A percentile compares a stretch with the other conserved stretches of the same genome.
Evolutionary conservation across 1,140 invertebrate species (phyloP).

Genomic region (Polyergus mexicanus): DNA sequence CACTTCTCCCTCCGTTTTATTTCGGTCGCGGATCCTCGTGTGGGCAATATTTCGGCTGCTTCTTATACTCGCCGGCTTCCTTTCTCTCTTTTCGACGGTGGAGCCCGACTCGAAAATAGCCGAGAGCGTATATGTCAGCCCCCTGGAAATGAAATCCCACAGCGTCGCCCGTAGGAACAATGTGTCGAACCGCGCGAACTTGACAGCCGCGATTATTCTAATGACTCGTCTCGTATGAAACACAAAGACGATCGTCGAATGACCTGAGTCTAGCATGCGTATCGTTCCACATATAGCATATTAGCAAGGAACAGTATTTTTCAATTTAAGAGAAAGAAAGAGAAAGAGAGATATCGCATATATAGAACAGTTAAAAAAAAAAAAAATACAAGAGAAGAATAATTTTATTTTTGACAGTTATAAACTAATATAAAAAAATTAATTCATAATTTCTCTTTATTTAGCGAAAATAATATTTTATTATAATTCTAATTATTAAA

Average conservation of each 20-base stretch:
- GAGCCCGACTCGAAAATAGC: conserved; percentile 48
- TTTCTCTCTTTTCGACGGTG: conserved; percentile 16
- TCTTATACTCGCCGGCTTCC: conserved; percentile 19
- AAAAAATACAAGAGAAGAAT: no score
- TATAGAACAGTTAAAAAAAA: no score
- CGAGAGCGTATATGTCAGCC: conserved; percentile 8
- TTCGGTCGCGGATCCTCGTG: conserved; percentile 44
- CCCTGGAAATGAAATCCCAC: conserved; percentile 46
- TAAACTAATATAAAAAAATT: neutral
- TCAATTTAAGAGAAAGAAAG: no score
- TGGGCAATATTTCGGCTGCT: conserved; percentile 47
- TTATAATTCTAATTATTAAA: neutral
- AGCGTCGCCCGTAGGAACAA: conserved; percentile 17
- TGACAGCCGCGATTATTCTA: conserved; percentile 39
- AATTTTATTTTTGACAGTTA: no score
- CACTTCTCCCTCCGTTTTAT: conserved; percentile 41
- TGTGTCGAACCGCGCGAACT: conserved; percentile 26
- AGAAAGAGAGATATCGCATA: no score
- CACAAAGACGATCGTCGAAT: neutral
- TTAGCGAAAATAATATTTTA: neutral
- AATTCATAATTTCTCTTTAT: neutral
- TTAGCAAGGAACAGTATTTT: neutral
- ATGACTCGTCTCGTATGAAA: neutral
- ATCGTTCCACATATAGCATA: neutral
- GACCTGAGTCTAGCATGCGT: neutral